Conservation (phyloP, 2,113 vertebrate genomes). For the Gymnogyps californianus region DNA sequence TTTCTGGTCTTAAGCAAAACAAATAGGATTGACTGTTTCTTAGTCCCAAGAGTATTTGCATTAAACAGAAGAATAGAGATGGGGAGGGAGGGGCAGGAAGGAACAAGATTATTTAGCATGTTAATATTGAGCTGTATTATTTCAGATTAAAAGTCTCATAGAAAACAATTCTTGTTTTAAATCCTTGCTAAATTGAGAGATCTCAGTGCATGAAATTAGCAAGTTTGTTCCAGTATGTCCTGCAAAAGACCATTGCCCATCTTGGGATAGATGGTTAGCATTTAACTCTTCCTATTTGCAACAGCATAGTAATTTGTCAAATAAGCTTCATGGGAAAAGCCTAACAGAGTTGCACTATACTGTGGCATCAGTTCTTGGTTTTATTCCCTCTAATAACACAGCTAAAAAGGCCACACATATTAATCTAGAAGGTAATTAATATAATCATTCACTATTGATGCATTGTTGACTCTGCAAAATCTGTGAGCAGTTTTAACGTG, state of each 20-base stretch:
- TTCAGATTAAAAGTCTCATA: neutral
- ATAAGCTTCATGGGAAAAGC: neutral
- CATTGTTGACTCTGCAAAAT: constrained; percentile 3
- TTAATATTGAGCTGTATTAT: neutral
- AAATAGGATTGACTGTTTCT: neutral
- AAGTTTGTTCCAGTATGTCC: neutral
- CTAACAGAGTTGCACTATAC: neutral
- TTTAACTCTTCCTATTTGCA: neutral
- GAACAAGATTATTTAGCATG: neutral
- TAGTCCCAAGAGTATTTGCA: neutral
- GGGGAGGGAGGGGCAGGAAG: neutral
- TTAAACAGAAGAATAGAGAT: neutral
- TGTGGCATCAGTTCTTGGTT: neutral
- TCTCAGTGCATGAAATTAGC: neutral
- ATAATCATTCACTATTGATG: neutral
- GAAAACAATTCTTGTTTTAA: neutral
- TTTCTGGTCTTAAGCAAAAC: neutral
- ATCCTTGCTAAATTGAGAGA: neutral
- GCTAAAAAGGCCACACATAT: neutral
- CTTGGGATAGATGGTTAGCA: neutral
- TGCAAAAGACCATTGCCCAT: neutral
- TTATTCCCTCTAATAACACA: neutral
- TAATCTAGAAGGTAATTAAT: constrained; percentile 8
- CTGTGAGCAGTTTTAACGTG: neutral
- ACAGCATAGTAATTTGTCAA: neutral